Evolutionary conservation across 2,797 vertebrate genomes (phyloP).

Genomic region (Rhinichthys osculus): DNA sequence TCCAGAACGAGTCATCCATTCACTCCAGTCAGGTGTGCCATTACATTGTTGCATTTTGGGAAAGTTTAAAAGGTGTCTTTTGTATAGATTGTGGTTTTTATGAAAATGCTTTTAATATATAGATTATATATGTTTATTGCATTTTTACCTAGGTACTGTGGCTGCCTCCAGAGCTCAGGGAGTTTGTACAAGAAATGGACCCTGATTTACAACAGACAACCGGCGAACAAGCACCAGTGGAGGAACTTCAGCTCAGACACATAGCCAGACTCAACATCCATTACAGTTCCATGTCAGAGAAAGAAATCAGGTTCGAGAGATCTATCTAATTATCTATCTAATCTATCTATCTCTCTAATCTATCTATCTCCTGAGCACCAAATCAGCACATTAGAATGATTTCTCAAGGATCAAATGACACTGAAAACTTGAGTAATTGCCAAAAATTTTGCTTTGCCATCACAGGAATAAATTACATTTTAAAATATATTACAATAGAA

Average conservation of each 20-base stretch:
- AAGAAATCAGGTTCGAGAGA: conserved; percentile 79
- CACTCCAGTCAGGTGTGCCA: conserved; percentile 80
- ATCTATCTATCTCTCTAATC: too few species aligned
- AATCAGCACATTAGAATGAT: background rate
- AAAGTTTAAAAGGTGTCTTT: too few species aligned
- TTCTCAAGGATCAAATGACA: background rate
- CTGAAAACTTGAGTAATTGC: background rate
- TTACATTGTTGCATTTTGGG: background rate
- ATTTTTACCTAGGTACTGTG: conserved; percentile 80
- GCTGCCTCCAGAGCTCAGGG: conserved; percentile 77
- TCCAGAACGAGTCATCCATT: conserved; percentile 76
- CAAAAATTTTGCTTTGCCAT: too few species aligned
- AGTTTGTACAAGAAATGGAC: conserved; percentile 72
- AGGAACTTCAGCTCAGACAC: conserved; percentile 74
- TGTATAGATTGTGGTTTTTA: too few species aligned
- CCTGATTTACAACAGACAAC: conserved; percentile 82
- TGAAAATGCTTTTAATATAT: too few species aligned
- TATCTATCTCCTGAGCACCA: too few species aligned
- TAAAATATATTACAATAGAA: too few species aligned
- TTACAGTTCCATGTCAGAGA: conserved; percentile 84
- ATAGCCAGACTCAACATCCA: conserved; percentile 84
- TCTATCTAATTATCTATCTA: too few species aligned
- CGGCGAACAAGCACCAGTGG: conserved; percentile 72
- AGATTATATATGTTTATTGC: background rate
- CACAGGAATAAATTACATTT: too few species aligned